Conservation (phyloP, 2,888 invertebrate genomes). For the Epistrophe grossulariae region DNA sequence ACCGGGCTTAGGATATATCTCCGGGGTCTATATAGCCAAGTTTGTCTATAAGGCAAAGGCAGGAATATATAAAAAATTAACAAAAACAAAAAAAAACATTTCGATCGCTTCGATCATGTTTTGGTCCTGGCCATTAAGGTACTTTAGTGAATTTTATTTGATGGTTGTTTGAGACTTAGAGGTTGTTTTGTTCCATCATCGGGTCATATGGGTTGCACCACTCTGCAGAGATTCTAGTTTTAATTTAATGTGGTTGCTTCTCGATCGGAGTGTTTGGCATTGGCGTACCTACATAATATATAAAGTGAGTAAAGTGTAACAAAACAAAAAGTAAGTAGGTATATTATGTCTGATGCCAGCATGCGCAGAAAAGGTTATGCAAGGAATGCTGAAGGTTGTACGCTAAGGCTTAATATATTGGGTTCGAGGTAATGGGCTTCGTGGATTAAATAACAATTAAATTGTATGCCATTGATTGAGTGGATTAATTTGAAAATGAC, state of each 20-base stretch:
- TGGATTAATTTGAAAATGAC: constrained; percentile 55
- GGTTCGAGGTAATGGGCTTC: constrained; percentile 67
- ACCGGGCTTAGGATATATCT: constrained; percentile 16
- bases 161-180: constrained; percentile 45
- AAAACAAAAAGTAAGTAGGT: neutral
- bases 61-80: too few species aligned
- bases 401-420: neutral
- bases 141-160: constrained; percentile 70
- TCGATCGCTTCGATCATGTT: constrained; percentile 68
- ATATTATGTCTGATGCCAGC: neutral
- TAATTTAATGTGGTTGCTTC: constrained; percentile 63
- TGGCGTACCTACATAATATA: neutral
- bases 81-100: neutral
- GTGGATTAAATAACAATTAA: constrained; percentile 75
- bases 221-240: constrained; percentile 62
- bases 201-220: constrained; percentile 70
- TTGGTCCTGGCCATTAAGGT: constrained; percentile 56
- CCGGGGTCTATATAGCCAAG: neutral
- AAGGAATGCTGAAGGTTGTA: constrained; percentile 58
- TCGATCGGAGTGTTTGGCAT: constrained; percentile 16
- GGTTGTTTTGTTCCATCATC: constrained; percentile 55
- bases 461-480: constrained; percentile 65
- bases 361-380: constrained; percentile 51
- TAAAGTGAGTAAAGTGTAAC: constrained; percentile 55
- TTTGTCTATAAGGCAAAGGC: neutral